Evolutionary conservation across 2,888 invertebrate genomes (phyloP), one percentile per base, ranked within the genome.

Genomic region (Nomada hirtipes): DNA sequence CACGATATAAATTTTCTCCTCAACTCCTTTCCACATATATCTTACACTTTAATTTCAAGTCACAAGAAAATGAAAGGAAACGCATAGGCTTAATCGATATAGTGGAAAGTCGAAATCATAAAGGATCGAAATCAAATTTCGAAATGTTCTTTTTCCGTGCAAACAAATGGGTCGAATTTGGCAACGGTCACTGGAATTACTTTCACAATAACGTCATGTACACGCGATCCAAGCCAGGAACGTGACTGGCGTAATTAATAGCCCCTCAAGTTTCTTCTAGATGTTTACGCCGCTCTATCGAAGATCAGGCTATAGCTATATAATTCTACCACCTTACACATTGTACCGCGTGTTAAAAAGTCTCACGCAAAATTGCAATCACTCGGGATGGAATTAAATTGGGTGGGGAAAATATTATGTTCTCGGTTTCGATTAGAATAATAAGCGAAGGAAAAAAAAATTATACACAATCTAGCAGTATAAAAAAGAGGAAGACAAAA

Each of bases 161-260:
- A 61, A 53, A 55, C 67, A 79, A 81, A 76, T 69, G 81, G 79
- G 84, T 86, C 84, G 87, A 82, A 79, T 86, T 86, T 68, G 85
- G 75, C 83, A 83, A 83, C 55, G 44, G 44, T 29, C 71, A 60
- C 64, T 76, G 72, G 55, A 77, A 85, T 85, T 81, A 83, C 85
- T 87, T 87, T 87, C 80, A 82, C 85, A 76, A 85, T 76, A 83
- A 78, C 85, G 85, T 87, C 87, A 87, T 81, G 79, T 70, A 79
- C 79, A 72, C 83, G 75, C 74, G 82, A 81, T 76, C 57, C 69
- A 75, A 79, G 81, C 72, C 74, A 72, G 20, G 59, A 67, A 82
- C 87, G 87, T 82, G 87, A 87, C 71, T 29, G 52, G 79, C 82
- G 79, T 84, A 60, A 85, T 72, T 73, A 78, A 79, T 55, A 65